Base-by-base conservation (phyloP, 2,797 vertebrate species). In the Serranus cabrilla region DNA sequence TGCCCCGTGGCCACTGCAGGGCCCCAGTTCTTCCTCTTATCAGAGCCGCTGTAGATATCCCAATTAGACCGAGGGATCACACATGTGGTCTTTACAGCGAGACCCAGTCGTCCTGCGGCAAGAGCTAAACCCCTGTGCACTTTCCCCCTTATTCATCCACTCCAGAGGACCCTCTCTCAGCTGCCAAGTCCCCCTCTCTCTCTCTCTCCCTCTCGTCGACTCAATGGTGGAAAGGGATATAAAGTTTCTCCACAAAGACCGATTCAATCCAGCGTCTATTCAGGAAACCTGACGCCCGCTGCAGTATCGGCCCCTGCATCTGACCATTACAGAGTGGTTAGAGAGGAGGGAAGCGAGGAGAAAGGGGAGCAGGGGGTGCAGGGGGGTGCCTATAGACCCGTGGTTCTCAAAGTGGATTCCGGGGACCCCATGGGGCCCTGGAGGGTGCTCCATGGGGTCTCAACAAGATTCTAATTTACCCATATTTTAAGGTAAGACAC, bases 201-300 rank as follows among this genome's bases (percentile, higher is more conserved):
- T 40, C 77, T 76, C 74, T 52, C 82, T 72, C 80, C 45, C 77
- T 75, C 80, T 76, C 78, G 42, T 67, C 67, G 7, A 83, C 86
- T 92, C 91, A 94, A 93, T 92, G 84, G 91, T 88, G 91, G 91
- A 93, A 94, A 96, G 94, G 96, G 95, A 96, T 96, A 97, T 96
- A 95, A 94, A 93, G 97, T 98, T 97, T 97, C 94, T 89, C 94
- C 96, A 97, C 96, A 97, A 98, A 97, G 95, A 92, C 87, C 93
- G 95, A 96, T 96, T 97, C 95, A 96, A 94, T 95, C 81, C 92
- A 89, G 80, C 91, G 91, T 94, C 91, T 95, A 91, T 78, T 92
- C 89, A 83, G 87, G 96, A 97, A 97, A 97, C 93, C 93, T 88
- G 95, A 97, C 91, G 96, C 96, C 91, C 85, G 91, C 83, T 79